phyloP scores from a whole-genome alignment of 2,113 vertebrate genomes.

The Phalacrocorax aristotelis region DNA sequence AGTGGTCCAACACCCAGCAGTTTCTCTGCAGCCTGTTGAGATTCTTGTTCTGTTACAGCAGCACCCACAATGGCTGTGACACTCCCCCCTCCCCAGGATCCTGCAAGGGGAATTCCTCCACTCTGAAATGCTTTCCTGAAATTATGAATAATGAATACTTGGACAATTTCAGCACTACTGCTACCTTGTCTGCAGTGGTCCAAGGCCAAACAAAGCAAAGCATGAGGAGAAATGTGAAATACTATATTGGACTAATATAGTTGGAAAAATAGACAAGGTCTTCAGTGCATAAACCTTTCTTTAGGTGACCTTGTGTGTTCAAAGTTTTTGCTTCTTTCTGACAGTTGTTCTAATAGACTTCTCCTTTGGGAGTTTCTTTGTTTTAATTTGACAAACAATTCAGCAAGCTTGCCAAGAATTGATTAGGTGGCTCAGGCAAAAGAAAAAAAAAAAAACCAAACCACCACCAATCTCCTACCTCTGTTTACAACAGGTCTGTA shows the following conservation, averaged over 20 bases:
- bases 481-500: not conserved
- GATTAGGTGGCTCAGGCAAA: constrained; percentile 9
- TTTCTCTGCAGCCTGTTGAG: not conserved
- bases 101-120: not conserved
- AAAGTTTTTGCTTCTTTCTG: not conserved
- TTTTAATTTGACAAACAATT: constrained; percentile 40
- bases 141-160: not conserved
- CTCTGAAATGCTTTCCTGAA: not conserved
- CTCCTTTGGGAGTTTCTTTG: not conserved
- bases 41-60: rapidly evolving
- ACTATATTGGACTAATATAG: not conserved
- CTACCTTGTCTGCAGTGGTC: not conserved
- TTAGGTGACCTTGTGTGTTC: not conserved
- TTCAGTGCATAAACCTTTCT: not conserved
- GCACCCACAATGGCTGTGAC: not conserved
- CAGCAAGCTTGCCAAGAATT: constrained; percentile 27
- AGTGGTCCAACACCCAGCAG: not conserved
- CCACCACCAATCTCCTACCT: not conserved
- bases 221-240: not conserved
- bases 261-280: not conserved
- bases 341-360: not conserved
- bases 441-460: not conserved
- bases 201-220: constrained; percentile 12
- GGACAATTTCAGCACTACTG: not conserved
- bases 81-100: not conserved